Base-by-base conservation (phyloP, 2,113 vertebrate genomes). In the Physeter macrocephalus region DNA sequence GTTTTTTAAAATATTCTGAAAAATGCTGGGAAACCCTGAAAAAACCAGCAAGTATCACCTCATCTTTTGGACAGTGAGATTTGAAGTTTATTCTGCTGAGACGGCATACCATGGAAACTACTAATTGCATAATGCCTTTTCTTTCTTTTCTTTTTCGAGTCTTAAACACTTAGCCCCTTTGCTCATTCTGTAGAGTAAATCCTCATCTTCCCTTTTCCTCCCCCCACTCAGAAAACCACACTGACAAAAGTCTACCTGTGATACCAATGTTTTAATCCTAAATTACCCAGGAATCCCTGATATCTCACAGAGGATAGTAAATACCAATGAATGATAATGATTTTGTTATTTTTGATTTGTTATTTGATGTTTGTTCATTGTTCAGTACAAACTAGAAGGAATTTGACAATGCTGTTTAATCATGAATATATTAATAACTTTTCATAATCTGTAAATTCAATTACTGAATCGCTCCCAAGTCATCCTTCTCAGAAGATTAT, bases 31-130 rank as follows among this genome's bases (percentile, higher is more conserved):
- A 84, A 8, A 52, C 46, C 31, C 92, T n/a, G 41, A 92, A 66
- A 84, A 95, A 62, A 46, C 92, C 93, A 77, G 93, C 7, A 97
- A 96, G 74, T 54, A 86, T 93, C 81, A 92, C 57, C 81, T 97
- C 66, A 85, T 93, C 92, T 94, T 77, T 78, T 87, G 72, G 89
- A 95, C 96, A 96, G 92, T 75, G 93, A 92, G 0, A 29, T 89
- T 10, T 64, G 52, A 90, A 92, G 41, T 90, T 88, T 59, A 64
- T 93, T 95, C 74, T 94, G 80, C 91, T 92, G 78, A 75, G 41
- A 71, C 8, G 49, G 95, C 54, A n/a, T 59, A 34, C 89, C 84
- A 64, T 64, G 64, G 39, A 96, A 91, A 95, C 82, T 21, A 86
- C 61, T 3, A 90, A 92, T 72, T 90, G 87, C 17, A 43, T 20